A percentile compares a stretch with the other conserved stretches of the same genome.
phyloP scores from a whole-genome alignment of 2,888 invertebrate species.

The Helicoverpa assulta region DNA sequence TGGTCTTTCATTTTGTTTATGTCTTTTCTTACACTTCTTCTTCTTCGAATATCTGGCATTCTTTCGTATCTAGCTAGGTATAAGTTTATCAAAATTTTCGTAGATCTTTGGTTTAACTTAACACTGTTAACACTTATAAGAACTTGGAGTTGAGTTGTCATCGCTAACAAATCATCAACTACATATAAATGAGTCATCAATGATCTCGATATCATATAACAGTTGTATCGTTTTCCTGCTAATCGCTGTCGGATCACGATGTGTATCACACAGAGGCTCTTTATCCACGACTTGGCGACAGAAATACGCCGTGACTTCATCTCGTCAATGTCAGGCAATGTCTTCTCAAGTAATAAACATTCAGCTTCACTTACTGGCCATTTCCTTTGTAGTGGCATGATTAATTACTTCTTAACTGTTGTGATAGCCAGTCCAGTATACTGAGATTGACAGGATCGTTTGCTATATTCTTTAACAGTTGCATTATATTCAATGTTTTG shows the following conservation, averaged over 20 bases:
- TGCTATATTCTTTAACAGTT: background rate
- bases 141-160: background rate
- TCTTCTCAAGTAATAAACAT: constrained; percentile 54
- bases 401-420: constrained; percentile 21
- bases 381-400: constrained; percentile 35
- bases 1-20: background rate
- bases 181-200: constrained; percentile 25
- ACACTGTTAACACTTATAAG: background rate
- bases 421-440: constrained; percentile 1
- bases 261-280: constrained; percentile 38
- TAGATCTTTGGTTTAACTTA: background rate
- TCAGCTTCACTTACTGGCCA: constrained; percentile 37
- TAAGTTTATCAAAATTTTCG: background rate
- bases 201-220: constrained; percentile 40
- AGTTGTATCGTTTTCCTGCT: constrained; percentile 43
- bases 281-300: constrained; percentile 41
- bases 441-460: background rate
- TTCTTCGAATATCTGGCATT: background rate
- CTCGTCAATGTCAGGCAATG: constrained; percentile 56
- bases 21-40: background rate
- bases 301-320: constrained; percentile 61
- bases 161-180: constrained; percentile 20
- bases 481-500: background rate
- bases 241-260: constrained; percentile 44
- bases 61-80: background rate